Evolutionary conservation across 2,113 vertebrate species (phyloP).

Genomic region (Corynorhinus townsendii): DNA sequence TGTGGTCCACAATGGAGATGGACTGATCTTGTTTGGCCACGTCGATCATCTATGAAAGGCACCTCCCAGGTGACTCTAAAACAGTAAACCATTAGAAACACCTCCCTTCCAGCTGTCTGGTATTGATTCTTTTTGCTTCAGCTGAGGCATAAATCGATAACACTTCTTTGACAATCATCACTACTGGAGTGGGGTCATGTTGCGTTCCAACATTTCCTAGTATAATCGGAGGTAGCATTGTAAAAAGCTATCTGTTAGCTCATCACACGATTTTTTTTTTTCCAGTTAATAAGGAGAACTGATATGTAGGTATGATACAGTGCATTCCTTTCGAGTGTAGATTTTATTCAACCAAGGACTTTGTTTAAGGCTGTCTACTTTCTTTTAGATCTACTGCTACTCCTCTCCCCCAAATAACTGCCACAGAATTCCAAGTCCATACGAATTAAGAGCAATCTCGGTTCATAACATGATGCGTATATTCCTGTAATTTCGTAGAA

Average conservation of each 20-base stretch:
- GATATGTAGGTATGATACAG: background rate
- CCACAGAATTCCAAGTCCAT: background rate
- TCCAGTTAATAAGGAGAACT: background rate
- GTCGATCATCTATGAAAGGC: conserved; percentile 42
- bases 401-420: background rate
- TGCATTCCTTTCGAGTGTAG: background rate
- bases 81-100: conserved; percentile 48
- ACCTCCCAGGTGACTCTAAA: conserved; percentile 43
- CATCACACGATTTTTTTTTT: background rate
- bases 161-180: conserved; percentile 59
- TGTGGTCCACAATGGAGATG: background rate
- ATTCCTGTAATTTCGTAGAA: background rate
- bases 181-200: conserved; percentile 38
- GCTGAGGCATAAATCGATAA: conserved; percentile 58
- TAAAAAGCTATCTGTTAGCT: conserved; percentile 3
- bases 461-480: background rate
- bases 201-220: conserved; percentile 36
- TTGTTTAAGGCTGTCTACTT: background rate
- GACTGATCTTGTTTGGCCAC: background rate
- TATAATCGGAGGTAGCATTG: conserved; percentile 21
- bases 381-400: background rate
- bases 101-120: conserved; percentile 38
- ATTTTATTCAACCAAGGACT: background rate
- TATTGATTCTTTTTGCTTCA: conserved; percentile 61
- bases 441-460: background rate